A percentile compares a stretch with the other conserved stretches of the same genome.
Evolutionary conservation across 92 coral and sea anemone species (phyloP).

Genomic region (Umimayanthus kanabou): DNA sequence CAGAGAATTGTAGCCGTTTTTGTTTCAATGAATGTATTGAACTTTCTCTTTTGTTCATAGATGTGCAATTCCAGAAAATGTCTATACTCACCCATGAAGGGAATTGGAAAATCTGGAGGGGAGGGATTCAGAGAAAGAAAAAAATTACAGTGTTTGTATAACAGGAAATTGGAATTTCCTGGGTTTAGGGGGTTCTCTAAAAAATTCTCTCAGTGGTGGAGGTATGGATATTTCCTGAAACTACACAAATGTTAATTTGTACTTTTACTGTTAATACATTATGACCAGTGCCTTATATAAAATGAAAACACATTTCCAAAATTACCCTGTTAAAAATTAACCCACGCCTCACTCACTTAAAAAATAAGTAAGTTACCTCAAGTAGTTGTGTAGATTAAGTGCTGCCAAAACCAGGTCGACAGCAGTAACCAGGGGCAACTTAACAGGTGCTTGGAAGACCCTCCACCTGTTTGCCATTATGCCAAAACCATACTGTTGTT

Average conservation of each 20-base stretch:
- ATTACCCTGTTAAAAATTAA: too few species aligned
- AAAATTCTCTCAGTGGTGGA: constrained; percentile 1
- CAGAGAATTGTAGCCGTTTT: too few species aligned
- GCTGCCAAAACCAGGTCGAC: constrained; percentile 46
- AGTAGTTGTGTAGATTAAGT: constrained; percentile 46
- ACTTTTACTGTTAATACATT: not conserved
- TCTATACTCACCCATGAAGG: too few species aligned
- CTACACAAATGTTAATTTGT: not conserved
- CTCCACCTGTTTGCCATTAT: constrained; percentile 55
- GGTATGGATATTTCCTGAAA: constrained; percentile 6
- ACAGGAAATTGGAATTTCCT: not conserved
- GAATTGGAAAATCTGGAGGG: not conserved
- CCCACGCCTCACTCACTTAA: too few species aligned
- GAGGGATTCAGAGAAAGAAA: not conserved
- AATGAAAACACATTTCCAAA: too few species aligned
- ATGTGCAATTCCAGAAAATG: too few species aligned
- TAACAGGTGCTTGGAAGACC: constrained; percentile 56
- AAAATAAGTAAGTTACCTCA: constrained; percentile 46
- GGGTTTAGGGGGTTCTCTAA: not conserved
- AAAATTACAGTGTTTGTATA: not conserved
- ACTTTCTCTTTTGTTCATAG: too few species aligned
- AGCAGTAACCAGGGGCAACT: constrained; percentile 52
- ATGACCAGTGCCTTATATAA: too few species aligned
- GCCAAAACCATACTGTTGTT: constrained; percentile 66
- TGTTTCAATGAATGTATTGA: too few species aligned